Base-by-base conservation (phyloP, 2,797 vertebrate genomes). In the Falco berigora region DNA sequence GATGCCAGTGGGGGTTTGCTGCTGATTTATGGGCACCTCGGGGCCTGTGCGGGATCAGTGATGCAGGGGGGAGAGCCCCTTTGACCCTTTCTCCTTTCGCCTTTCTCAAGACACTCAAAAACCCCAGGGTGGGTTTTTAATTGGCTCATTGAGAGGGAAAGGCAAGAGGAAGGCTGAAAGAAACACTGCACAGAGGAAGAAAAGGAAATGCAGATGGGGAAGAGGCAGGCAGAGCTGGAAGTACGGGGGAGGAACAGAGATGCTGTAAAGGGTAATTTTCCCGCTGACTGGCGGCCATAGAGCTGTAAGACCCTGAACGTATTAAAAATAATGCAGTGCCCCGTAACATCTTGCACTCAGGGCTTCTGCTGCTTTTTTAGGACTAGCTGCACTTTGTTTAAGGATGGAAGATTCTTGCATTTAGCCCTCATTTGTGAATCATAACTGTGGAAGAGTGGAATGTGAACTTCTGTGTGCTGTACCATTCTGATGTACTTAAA, bases 291-390 rank as follows among this genome's bases (percentile, higher is more conserved):
- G 5, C 4, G 61, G 42, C 3, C 32, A 2, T 1, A 2, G 6
- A 53, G 55, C 34, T 20, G 0, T 7, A 19, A 63, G 25, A 42
- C 8, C 74, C 71, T 7, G 12, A 44, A 32, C 6, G 50, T 17
- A 55, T 46, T 64, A 19, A 63, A 34, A 67, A 69, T 27, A 68
- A 68, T 36, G 32, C 46, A 14, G 24, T 52, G 32, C 40, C 87
- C 3, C 17, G 42, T 42, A 42, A 42, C 42, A 42, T n/a, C 71
- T 23, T 20, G 36, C 53, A 17, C 71, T 52, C 8, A 0, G 40
- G 52, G 62, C 30, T 87, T 82, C 62, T 79, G 52, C 77, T 95
- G 90, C 90, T 82, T 64, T 90, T 90, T 92, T 69, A 90, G 90
- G 88, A 62, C 9, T 4, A 40, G 34, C 27, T 86, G 18, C 30